Evolutionary conservation across 2,888 invertebrate genomes (phyloP), one percentile per base, ranked within the genome.

Genomic region (Diplazon laetatorius): DNA sequence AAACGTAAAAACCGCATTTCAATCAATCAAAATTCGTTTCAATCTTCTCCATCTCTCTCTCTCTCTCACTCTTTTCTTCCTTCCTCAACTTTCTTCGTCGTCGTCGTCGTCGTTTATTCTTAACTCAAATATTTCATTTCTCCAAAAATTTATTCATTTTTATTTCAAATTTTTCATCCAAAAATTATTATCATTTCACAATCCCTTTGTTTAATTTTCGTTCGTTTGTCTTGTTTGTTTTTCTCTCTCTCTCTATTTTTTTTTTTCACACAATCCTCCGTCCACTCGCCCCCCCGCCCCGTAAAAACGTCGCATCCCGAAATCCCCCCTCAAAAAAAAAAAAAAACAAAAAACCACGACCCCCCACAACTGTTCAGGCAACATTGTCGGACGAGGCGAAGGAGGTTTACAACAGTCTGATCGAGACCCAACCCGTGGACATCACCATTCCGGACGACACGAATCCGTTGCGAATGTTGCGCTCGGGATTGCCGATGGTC

Each of bases 401-500:
- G 89, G 95, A 96, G 87, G 99, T 98, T 0, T 99, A 99, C 92
- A 96, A 97, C 87, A 95, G 96, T 85, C 92, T 99, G 65, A 97
- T 99, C 69, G 98, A 98, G 89, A 91, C 92, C 82, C 91, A 92
- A 4, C 76, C 86, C 85, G 82, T 89, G 65, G 91, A 90, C 83
- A 86, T 82, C 9, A 74, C 91, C n/a, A n/a, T n/a, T n/a, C n/a
- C n/a, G n/a, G n/a, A n/a, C n/a, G n/a, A 91, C 22, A 88, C 90
- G 22, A 95, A 95, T 89, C 95, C 95, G 0, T 90, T 95, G 83
- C 91, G 94, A 82, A 94, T 95, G 93, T 91, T 95, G 69, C 92
- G 94, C 44, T 93, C 93, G 9, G 93, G 93, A 0, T 86, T 93
- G 50, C 93, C 94, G 0, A 91, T 93, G 12, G 93, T 94, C 12